Percentiles rank a stretch among this genome's conserved stretches.
These are phyloP conservation scores for Riptortus pedestris DNA, from an alignment of 1,140 invertebrate genomes.

Conservation along the genomic window DNA sequence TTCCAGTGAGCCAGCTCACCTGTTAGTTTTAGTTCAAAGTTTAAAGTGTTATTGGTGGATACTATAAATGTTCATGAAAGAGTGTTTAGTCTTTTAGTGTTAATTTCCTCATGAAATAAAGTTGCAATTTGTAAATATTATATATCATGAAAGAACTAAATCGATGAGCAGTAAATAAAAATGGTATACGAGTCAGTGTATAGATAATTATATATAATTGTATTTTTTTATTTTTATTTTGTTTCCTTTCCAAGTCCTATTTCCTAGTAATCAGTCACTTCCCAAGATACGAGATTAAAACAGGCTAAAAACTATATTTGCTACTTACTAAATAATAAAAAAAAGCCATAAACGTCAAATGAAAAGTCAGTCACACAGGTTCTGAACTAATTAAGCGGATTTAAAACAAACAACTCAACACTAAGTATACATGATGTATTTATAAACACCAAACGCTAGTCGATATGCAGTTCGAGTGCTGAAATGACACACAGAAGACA, in stretches of 20 bases:
- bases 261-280: too few relatives aligned
- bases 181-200: conserved; percentile 29
- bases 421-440: too few relatives aligned
- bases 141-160: conserved; percentile 26
- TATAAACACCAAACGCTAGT: too few relatives aligned
- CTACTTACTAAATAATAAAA: too few relatives aligned
- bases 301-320: too few relatives aligned
- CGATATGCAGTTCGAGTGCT: too few relatives aligned
- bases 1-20: conserved; percentile 6
- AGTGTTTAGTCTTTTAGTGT: conserved; percentile 16
- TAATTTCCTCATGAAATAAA: conserved; percentile 6
- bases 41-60: conserved; percentile 9
- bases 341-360: too few relatives aligned
- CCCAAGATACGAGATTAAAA: too few relatives aligned
- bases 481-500: too few relatives aligned
- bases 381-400: too few relatives aligned
- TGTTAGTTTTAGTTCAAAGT: conserved; percentile 15
- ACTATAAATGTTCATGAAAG: conserved; percentile 14
- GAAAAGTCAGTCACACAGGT: too few relatives aligned
- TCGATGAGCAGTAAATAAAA: conserved; percentile 26
- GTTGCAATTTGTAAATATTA: conserved; percentile 25
- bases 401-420: too few relatives aligned
- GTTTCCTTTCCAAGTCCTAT: not conserved
- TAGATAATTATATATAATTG: conserved; percentile 25
- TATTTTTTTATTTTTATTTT: conserved; percentile 18